Percentiles rank a stretch among this genome's conserved stretches.
Conservation (phyloP, 2,113 vertebrate genomes). For the Pluvialis apricaria region DNA sequence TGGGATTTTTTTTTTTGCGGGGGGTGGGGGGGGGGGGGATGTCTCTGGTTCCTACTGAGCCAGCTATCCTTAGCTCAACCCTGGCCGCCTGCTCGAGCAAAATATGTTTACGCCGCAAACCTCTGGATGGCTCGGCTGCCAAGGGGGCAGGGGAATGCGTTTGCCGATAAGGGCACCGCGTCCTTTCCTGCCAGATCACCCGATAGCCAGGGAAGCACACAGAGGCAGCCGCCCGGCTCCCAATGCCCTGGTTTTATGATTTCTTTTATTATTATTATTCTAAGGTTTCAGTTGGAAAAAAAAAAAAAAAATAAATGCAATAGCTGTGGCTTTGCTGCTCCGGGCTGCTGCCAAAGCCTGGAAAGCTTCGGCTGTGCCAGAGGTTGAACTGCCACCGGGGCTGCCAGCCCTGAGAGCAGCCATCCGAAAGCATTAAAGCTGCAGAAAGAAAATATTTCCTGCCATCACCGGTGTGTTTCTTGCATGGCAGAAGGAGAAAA, state of each 20-base stretch:
- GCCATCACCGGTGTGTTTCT: accelerated
- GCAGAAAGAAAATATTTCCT: not conserved
- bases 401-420: not conserved
- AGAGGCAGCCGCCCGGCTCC: not conserved
- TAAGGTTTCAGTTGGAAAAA: not conserved
- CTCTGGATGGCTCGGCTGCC: not conserved
- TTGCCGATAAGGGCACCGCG: not conserved
- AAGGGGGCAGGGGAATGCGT: not conserved
- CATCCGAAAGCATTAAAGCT: not conserved
- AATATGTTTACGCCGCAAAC: conserved; percentile 26
- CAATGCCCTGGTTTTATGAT: not conserved
- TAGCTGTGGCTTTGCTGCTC: not conserved
- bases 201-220: not conserved
- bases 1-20: not conserved
- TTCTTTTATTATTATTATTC: not conserved
- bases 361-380: conserved; percentile 22
- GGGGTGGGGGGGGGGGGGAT: accelerated
- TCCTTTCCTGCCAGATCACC: not conserved
- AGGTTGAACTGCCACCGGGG: not conserved
- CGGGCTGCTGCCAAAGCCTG: conserved; percentile 21
- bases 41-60: not conserved
- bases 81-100: not conserved
- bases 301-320: no score
- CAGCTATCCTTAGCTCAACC: conserved; percentile 1
- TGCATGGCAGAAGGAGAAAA: not conserved